Evolutionary conservation across 2,113 vertebrate species (phyloP), one percentile per base, ranked within the genome.

Genomic region (Nerophis lumbriciformis): DNA sequence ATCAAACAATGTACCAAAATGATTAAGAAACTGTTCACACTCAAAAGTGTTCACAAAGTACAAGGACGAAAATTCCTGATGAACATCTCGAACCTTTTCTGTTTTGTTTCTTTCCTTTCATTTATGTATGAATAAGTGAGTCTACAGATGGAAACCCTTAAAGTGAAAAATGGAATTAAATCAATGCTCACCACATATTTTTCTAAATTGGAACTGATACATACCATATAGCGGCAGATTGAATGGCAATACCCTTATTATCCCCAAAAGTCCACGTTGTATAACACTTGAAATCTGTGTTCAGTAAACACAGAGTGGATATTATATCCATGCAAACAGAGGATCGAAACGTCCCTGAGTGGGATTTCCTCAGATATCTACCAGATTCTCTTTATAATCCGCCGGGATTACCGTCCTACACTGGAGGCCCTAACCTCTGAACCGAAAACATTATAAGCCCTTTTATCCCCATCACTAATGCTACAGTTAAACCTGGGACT

Each of bases 331-430:
- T 51, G 61, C 75, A 78, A 78, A 82, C 76, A 79, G 47, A 69
- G 75, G 74, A 81, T 86, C 80, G 76, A 35, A 62, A 68, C 69
- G 65, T 68, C 82, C 61, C 59, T 35, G 65, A 55, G 63, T 65
- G 68, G 81, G 79, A 86, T 87, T 86, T 85, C 80, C 83, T 60
- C 74, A 79, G 79, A 85, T 86, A 79, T 85, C 85, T 68, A 75
- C 69, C 67, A 82, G 82, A 85, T 82, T 83, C 75, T 21, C 45
- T 14, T 59, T 1, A 73, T 86, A 85, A 86, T 88, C 85, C 76
- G 47, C 19, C 0, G 21, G 78, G 83, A 86, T 87, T 87, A 86
- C 70, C 69, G 66, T 76, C 67, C 75, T 77, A 82, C 78, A 85
- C 71, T 1, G 9, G 10, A 80, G 73, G 54, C 55, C 71, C 66